These are phyloP conservation scores for Macropodus opercularis DNA, from an alignment of 2,797 vertebrate species.

Conservation along the genomic window DNA sequence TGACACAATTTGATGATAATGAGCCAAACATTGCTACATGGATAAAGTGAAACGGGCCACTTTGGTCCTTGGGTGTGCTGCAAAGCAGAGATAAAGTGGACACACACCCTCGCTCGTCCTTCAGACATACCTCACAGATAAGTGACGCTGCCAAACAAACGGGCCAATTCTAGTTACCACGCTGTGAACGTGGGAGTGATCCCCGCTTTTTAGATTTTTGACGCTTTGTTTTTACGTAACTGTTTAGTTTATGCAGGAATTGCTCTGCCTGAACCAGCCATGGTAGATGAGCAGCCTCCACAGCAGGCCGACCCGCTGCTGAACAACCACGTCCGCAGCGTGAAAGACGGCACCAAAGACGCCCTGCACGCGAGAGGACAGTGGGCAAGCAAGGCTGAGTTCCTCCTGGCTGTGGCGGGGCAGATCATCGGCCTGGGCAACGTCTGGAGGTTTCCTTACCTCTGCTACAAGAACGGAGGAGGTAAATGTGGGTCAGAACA, in stretches of 20 bases:
- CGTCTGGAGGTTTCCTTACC: slow-evolving; percentile 81
- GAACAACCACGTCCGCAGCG: slow-evolving; percentile 25
- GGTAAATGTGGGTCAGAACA: slow-evolving; percentile 50
- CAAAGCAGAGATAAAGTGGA: slow-evolving; percentile 53
- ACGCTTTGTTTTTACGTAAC: fast-evolving
- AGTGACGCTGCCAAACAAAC: slow-evolving; percentile 42
- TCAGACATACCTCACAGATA: slow-evolving; percentile 51
- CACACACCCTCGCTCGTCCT: slow-evolving; percentile 34
- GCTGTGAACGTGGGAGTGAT: slow-evolving; percentile 33
- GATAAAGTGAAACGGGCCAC: background rate
- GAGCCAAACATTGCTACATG: background rate
- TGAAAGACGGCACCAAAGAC: slow-evolving; percentile 30
- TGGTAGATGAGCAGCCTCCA: slow-evolving; percentile 43
- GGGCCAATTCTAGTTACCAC: background rate
- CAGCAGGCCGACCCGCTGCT: slow-evolving; percentile 38
- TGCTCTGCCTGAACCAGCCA: slow-evolving; percentile 40
- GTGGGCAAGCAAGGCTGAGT: slow-evolving; percentile 80
- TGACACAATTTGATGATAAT: background rate
- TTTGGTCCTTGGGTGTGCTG: slow-evolving; percentile 34
- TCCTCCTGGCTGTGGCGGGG: slow-evolving; percentile 78
- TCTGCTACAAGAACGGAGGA: slow-evolving; percentile 83
- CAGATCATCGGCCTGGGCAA: slow-evolving; percentile 83
- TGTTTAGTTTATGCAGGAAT: slow-evolving; percentile 26
- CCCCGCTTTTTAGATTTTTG: too few relatives aligned
- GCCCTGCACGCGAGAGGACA: slow-evolving; percentile 70